Conservation (phyloP, 1,140 invertebrate species). For the Drosophila obscura region DNA sequence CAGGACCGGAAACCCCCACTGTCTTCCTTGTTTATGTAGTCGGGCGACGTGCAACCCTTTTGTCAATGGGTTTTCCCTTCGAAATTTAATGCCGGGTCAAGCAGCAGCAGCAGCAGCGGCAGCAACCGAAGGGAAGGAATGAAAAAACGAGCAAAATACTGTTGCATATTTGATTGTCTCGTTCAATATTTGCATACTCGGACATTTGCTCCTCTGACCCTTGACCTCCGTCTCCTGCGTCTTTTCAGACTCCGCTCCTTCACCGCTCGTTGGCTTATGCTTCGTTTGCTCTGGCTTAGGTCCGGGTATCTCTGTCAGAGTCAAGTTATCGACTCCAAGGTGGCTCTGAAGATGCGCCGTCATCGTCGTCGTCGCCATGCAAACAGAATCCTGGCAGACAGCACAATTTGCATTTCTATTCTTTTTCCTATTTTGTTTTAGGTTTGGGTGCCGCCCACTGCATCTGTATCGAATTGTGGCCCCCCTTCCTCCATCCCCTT, state of each 20-base stretch:
- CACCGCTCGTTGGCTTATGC: slow-evolving; percentile 54
- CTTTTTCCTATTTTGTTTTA: slow-evolving; percentile 12
- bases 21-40: slow-evolving; percentile 42
- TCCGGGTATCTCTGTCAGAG: slow-evolving; percentile 14
- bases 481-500: slow-evolving; percentile 29
- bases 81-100: slow-evolving; percentile 35
- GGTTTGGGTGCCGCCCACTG: neutral
- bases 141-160: slow-evolving; percentile 60
- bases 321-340: slow-evolving; percentile 37
- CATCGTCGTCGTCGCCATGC: too few species aligned
- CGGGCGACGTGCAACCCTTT: slow-evolving; percentile 45
- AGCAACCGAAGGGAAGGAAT: neutral
- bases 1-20: slow-evolving; percentile 4
- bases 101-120: too few species aligned
- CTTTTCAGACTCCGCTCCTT: slow-evolving; percentile 3
- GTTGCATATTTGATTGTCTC: slow-evolving; percentile 81
- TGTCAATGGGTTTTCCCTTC: slow-evolving; percentile 29
- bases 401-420: slow-evolving; percentile 69
- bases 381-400: slow-evolving; percentile 30
- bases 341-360: slow-evolving; percentile 8
- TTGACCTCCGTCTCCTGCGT: slow-evolving; percentile 13
- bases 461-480: slow-evolving; percentile 41
- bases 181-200: slow-evolving; percentile 76
- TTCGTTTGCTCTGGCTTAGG: slow-evolving; percentile 35
- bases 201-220: slow-evolving; percentile 36